A percentile compares a stretch with the other conserved stretches of the same genome.
These are phyloP conservation scores for Hemaris fuciformis DNA, from an alignment of 2,888 invertebrate species.

Conservation along the genomic window DNA sequence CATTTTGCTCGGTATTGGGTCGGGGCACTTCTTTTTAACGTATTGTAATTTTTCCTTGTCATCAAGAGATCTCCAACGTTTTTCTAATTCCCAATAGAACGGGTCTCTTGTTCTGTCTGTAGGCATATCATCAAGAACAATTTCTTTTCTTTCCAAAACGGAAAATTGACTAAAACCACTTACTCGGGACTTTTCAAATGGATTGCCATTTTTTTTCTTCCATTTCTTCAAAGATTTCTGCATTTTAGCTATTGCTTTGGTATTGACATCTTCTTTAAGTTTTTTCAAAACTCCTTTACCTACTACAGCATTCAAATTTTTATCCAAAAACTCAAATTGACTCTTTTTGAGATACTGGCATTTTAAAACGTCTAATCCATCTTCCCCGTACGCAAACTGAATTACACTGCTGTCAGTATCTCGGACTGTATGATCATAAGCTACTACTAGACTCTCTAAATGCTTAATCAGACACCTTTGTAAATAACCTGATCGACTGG, in stretches of 20 bases:
- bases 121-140: constrained; percentile 68
- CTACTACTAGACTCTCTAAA: constrained; percentile 95
- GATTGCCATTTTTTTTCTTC: constrained; percentile 79
- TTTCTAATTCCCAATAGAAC: constrained; percentile 81
- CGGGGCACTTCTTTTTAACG: constrained; percentile 83
- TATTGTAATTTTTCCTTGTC: constrained; percentile 82
- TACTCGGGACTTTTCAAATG: constrained; percentile 63
- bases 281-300: constrained; percentile 79
- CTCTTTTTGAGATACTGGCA: constrained; percentile 90
- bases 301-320: constrained; percentile 87
- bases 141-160: constrained; percentile 68
- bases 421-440: constrained; percentile 97
- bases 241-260: constrained; percentile 75
- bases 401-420: constrained; percentile 96
- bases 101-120: constrained; percentile 81
- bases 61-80: constrained; percentile 85
- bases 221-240: constrained; percentile 83
- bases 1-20: constrained; percentile 86
- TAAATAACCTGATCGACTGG: constrained; percentile 98
- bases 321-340: constrained; percentile 90
- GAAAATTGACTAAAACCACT: constrained; percentile 85
- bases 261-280: constrained; percentile 80
- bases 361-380: constrained; percentile 94
- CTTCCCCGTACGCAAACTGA: constrained; percentile 97
- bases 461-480: constrained; percentile 99